phyloP scores from a whole-genome alignment of 1,140 invertebrate species.

The Matsumurasca onukii region DNA sequence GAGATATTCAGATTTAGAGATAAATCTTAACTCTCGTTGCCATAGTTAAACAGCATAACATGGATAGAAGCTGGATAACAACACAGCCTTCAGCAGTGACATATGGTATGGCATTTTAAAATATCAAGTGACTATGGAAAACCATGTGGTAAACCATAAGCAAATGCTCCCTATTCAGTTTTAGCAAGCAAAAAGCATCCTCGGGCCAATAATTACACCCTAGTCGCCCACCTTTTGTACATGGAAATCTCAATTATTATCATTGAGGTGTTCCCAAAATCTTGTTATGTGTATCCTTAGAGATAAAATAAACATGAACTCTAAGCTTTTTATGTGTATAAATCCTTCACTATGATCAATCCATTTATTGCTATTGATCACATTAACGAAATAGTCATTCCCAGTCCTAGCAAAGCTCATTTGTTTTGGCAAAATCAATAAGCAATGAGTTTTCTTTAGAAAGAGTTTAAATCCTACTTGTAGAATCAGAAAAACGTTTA shows the following conservation, averaged over 20 bases:
- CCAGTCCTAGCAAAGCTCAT: background rate
- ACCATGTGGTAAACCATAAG: too few species aligned
- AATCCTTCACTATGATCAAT: background rate
- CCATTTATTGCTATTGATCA: background rate
- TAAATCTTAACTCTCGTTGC: too few species aligned
- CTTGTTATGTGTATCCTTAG: background rate
- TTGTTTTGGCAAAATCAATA: background rate
- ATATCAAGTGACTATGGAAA: too few species aligned
- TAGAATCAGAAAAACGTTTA: background rate
- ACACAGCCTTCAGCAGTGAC: too few species aligned
- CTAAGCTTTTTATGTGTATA: background rate
- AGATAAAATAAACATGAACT: background rate
- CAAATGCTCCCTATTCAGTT: too few species aligned
- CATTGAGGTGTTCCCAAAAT: background rate
- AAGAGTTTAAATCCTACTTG: background rate
- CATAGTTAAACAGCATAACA: too few species aligned
- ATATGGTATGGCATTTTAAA: too few species aligned
- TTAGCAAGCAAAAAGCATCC: too few species aligned
- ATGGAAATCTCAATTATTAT: background rate
- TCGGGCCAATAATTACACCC: too few species aligned
- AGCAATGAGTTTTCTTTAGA: background rate
- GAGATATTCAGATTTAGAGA: too few species aligned
- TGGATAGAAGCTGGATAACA: too few species aligned
- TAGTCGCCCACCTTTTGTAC: too few species aligned
- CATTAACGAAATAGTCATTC: background rate